Evolutionary conservation across 2,113 vertebrate species (phyloP).

Genomic region (human): DNA sequence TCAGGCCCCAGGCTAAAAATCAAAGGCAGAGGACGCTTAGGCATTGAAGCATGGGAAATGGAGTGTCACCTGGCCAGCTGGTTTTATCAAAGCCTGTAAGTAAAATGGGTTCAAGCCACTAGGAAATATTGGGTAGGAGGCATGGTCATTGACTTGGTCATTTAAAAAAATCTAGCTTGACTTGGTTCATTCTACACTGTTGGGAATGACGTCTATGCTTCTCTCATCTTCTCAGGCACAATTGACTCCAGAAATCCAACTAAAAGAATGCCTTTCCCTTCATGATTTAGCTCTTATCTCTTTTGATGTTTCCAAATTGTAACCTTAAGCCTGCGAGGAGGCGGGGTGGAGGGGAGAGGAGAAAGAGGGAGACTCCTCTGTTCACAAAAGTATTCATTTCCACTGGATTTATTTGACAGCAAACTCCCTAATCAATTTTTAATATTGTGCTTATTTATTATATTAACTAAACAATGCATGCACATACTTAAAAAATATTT

Average conservation of each 20-base stretch:
- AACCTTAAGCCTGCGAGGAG: conserved; percentile 84
- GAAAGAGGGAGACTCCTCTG: not conserved
- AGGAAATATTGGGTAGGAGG: not conserved
- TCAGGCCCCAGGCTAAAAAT: conserved; percentile 76
- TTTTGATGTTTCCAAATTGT: conserved; percentile 83
- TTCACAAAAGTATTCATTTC: conserved; percentile 37
- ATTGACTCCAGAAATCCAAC: not conserved
- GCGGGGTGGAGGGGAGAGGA: too few relatives aligned
- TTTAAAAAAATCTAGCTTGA: too few relatives aligned
- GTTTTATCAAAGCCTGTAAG: not conserved
- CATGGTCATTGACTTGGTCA: not conserved
- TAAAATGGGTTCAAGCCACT: not conserved
- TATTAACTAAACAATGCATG: not conserved
- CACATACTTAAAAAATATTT: not conserved
- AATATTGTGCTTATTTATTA: conserved; percentile 26
- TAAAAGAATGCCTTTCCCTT: not conserved
- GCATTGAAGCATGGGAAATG: not conserved
- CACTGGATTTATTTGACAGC: conserved; percentile 21
- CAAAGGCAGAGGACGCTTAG: not conserved
- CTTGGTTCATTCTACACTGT: not conserved
- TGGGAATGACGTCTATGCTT: not conserved
- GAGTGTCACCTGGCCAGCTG: too few relatives aligned
- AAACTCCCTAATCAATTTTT: conserved; percentile 36
- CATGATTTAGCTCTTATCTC: conserved; percentile 47
- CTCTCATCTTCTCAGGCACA: not conserved